Evolutionary conservation across 2,888 invertebrate genomes (phyloP), one percentile per base, ranked within the genome.

Genomic region (Germaria angustata): DNA sequence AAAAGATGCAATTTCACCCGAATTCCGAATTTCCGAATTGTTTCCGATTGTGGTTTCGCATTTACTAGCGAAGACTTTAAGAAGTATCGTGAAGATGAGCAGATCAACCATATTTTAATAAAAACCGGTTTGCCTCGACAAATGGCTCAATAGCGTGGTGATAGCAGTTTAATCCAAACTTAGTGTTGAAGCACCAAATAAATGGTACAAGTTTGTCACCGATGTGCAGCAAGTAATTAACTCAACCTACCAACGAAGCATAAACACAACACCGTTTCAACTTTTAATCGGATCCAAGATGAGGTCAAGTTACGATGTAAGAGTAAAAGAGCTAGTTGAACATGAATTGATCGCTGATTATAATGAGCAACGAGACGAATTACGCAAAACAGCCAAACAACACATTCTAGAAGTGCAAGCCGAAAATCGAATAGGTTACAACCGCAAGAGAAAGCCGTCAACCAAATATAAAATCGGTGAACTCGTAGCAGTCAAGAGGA

Each of bases 21-120:
- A 65, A 6, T 91, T 91, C 86, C 90, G 90, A 11, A 89, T 11
- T 71, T 36, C 9, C 85, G 86, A 36, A 87, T 90, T 5, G 87
- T 90, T 3, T 87, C 88, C 0, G 90, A 91, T 69, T 82, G 86
- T 75, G 89, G 89, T 4, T 84, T 88, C 1, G 90, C 91, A 3
- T 85, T 85, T 55, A 81, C 77, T 0, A 75, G 83, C 0, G 73
- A 80, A 22, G 84, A 84, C 6, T 86, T 91, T 88, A 24, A 84
- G 76, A 79, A 87, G 0, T 91, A 89, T 77, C 90, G 90, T 80
- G 36, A 85, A 15, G 85, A 85, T 1, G 88, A 91, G 72, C 82
- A 83, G 0, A 79, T 81, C 11, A 55, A 69, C 32, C 73, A 76
- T 8, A 28, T 24, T n/a, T 69, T 72, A 39, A 78, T 81, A 15